phyloP scores from a whole-genome alignment of 1,140 invertebrate genomes.

The Diprion similis region DNA sequence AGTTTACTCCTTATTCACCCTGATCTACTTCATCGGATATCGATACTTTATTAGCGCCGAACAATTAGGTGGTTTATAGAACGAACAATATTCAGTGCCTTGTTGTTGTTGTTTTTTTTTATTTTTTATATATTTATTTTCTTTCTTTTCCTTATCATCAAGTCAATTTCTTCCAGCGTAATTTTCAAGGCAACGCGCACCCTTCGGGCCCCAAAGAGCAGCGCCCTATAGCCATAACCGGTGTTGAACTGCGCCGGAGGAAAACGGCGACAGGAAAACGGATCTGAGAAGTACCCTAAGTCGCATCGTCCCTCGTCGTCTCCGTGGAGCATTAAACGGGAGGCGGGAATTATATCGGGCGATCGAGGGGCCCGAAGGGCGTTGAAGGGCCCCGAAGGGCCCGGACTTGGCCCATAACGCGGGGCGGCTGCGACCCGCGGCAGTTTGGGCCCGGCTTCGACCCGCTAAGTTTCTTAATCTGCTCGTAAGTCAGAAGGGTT shows the following conservation, averaged over 20 bases:
- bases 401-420: background rate
- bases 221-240: background rate
- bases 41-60: too few relatives aligned
- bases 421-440: constrained; percentile 3
- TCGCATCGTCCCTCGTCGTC: background rate
- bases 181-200: background rate
- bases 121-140: too few relatives aligned
- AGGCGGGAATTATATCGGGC: background rate
- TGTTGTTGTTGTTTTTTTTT: too few relatives aligned
- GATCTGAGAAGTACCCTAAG: too few relatives aligned
- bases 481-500: constrained; percentile 47
- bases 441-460: constrained; percentile 6
- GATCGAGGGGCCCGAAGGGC: background rate
- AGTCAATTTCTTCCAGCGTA: background rate
- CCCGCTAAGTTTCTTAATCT: constrained; percentile 41
- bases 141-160: too few relatives aligned
- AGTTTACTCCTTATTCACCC: too few relatives aligned
- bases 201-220: background rate
- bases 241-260: background rate
- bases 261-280: too few relatives aligned
- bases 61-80: too few relatives aligned
- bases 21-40: too few relatives aligned
- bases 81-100: too few relatives aligned
- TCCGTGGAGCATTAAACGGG: constrained; percentile 1
- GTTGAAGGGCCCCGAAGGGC: constrained; percentile 4